Evolutionary conservation across 1,140 invertebrate genomes (phyloP).

Genomic region (Patella vulgata): DNA sequence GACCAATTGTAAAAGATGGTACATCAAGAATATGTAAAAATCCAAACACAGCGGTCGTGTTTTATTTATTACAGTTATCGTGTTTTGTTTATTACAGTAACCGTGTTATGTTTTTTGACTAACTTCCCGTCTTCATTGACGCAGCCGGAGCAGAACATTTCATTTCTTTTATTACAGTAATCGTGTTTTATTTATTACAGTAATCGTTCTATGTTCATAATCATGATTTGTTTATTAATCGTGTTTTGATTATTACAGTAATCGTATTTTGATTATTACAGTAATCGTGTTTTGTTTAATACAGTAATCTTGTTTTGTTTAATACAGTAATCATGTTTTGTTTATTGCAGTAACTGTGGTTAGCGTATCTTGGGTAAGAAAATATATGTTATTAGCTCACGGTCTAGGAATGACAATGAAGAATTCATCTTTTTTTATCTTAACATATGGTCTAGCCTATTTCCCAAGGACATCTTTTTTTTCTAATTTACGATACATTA

Average conservation of each 20-base stretch:
- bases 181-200: constrained; percentile 66
- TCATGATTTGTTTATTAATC: too few species aligned
- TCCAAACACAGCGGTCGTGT: constrained; percentile 73
- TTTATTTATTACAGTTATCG: constrained; percentile 70
- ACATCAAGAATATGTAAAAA: too few species aligned
- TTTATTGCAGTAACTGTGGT: constrained; percentile 80
- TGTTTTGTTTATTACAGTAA: background rate
- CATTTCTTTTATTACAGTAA: too few species aligned
- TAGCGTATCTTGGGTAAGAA: constrained; percentile 84
- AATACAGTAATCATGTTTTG: constrained; percentile 70
- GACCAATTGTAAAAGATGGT: too few species aligned
- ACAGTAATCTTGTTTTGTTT: constrained; percentile 73
- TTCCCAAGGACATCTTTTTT: too few species aligned
- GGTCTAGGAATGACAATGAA: constrained; percentile 85
- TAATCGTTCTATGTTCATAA: constrained; percentile 59
- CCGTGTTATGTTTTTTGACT: too few species aligned
- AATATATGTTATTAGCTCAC: constrained; percentile 88
- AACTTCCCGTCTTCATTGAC: too few species aligned
- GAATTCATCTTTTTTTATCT: constrained; percentile 90
- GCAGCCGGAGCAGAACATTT: too few species aligned
- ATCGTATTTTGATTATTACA: constrained; percentile 43
- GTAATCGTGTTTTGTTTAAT: constrained; percentile 30
- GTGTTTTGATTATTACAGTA: too few species aligned
- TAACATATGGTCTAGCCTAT: too few species aligned
- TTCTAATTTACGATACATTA: too few species aligned